These are phyloP conservation scores for Drosophila colorata DNA, from an alignment of 2,888 invertebrate genomes.

Conservation along the genomic window DNA sequence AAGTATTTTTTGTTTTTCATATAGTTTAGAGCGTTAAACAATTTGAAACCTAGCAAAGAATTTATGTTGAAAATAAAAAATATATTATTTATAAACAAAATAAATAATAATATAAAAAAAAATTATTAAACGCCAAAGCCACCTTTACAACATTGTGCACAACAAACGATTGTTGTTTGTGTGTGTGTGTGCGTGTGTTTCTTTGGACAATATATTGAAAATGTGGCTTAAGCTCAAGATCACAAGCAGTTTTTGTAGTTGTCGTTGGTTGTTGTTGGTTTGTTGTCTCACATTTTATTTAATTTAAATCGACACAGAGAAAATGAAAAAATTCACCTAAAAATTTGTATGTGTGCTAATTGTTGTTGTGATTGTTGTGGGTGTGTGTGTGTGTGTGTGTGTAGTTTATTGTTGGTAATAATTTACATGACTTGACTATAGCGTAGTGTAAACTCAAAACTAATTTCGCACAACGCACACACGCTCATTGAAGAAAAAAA, in stretches of 20 bases:
- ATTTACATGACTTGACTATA: constrained; percentile 47
- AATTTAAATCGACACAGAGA: constrained; percentile 57
- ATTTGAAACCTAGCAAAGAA: constrained; percentile 58
- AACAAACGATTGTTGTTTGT: not conserved
- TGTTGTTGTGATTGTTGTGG: constrained; percentile 18
- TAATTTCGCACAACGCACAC: constrained; percentile 48
- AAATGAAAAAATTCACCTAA: constrained; percentile 75
- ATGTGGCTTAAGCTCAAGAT: constrained; percentile 63
- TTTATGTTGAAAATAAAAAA: constrained; percentile 41
- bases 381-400: constrained; percentile 14
- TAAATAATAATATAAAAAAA: constrained; percentile 25
- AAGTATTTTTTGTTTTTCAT: constrained; percentile 12
- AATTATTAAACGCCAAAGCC: constrained; percentile 31
- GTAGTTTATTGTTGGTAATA: constrained; percentile 13
- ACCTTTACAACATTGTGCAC: constrained; percentile 33
- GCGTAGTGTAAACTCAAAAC: constrained; percentile 54
- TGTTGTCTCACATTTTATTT: constrained; percentile 54
- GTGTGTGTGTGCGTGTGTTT: constrained; percentile 1
- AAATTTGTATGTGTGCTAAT: constrained; percentile 51
- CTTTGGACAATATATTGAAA: constrained; percentile 18
- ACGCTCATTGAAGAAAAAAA: constrained; percentile 17
- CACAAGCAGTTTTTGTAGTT: constrained; percentile 70
- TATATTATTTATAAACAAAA: constrained; percentile 39
- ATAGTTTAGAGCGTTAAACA: constrained; percentile 33
- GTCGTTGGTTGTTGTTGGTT: constrained; percentile 31